Evolutionary conservation across 2,888 invertebrate species (phyloP), one percentile per base, ranked within the genome.

Genomic region (Meiosimyza platycephala): DNA sequence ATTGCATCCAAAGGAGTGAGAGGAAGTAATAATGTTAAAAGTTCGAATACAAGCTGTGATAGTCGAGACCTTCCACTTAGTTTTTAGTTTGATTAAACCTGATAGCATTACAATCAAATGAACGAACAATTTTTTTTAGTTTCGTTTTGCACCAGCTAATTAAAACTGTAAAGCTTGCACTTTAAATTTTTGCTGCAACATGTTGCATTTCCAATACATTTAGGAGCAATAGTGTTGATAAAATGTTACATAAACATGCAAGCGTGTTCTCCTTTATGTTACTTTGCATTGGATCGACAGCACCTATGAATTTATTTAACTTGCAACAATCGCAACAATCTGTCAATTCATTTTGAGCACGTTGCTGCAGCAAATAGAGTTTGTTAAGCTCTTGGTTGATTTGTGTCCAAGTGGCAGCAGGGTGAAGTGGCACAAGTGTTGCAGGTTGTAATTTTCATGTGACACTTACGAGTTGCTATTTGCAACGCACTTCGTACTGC

Each of bases 271-370:
- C 5, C 54, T 54, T 54, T 18, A 16, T 4, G n/a, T 9, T n/a
- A 7, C 52, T 55, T 18, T 57, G 12, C 57, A 57, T 9, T 57
- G 22, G 16, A n/a, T 55, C 16, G 55, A 2, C 22, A 66, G 67
- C 70, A 54, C 63, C 66, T 50, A n/a, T 66, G 16, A 57, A 57
- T 18, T 18, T 40, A 40, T 40, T 3, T 9, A 40, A 40, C 40
- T 40, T 40, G 40, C 57, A 73, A 65, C 65, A 71, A 55, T 67
- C 59, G 57, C 62, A 67, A 72, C 72, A 75, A 72, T 67, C 70
- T 75, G 72, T 75, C 75, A 72, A 67, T 75, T 63, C 71, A 62
- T 71, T 75, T 72, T 72, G 68, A 71, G 66, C 72, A 64, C 64
- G 40, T 22, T 48, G n/a, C 47, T 63, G 57, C 22, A 57, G 57